Percentiles rank a stretch among this genome's conserved stretches.
phyloP scores from a whole-genome alignment of 2,113 vertebrate species.

The Tragelaphus scriptus region DNA sequence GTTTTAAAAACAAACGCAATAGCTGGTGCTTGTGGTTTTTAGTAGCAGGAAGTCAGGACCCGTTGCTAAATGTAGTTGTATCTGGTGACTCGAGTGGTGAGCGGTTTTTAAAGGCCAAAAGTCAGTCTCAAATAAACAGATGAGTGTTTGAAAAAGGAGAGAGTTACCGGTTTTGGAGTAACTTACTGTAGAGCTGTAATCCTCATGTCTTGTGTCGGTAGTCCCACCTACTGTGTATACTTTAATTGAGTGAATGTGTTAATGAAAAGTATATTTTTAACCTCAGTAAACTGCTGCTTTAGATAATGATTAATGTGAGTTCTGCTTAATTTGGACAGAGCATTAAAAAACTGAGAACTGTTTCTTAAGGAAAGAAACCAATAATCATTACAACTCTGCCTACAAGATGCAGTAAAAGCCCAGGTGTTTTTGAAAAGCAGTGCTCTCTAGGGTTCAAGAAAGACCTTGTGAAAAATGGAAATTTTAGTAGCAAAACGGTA shows the following conservation, averaged over 20 bases:
- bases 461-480: background rate
- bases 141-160: background rate
- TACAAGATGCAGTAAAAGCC: background rate
- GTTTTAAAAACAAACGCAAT: background rate
- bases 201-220: constrained; percentile 57
- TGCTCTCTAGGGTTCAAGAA: background rate
- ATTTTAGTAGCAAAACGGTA: background rate
- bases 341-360: background rate
- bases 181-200: constrained; percentile 53
- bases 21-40: constrained; percentile 1
- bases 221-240: constrained; percentile 50
- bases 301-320: constrained; percentile 4
- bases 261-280: constrained; percentile 62
- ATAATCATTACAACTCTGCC: background rate
- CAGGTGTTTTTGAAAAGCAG: background rate
- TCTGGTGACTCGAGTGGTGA: background rate
- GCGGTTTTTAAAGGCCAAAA: background rate
- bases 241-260: constrained; percentile 67
- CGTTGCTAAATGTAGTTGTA: background rate
- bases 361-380: background rate
- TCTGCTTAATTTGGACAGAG: constrained; percentile 16
- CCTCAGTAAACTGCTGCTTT: constrained; percentile 25
- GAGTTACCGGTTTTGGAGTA: background rate
- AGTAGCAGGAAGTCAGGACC: constrained; percentile 43
- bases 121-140: background rate